Evolutionary conservation across 2,888 invertebrate genomes (phyloP), one percentile per base, ranked within the genome.

Genomic region (Lathronympha strigana): DNA sequence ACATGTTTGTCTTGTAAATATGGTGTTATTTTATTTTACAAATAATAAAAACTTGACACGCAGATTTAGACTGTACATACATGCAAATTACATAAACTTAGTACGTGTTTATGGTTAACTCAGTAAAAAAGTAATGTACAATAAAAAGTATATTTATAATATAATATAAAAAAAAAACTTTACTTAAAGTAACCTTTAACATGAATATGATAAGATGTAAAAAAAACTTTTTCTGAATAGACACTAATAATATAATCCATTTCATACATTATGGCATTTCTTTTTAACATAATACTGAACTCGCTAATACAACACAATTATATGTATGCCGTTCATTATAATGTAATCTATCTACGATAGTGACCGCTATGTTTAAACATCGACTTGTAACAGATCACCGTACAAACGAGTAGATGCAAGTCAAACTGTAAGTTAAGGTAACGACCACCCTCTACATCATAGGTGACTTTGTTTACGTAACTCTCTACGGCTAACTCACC

Each of bases 1-100:
- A 73, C 75, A 79, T 64, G 49, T 67, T 66, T 76, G 75, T 81
- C 78, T 86, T 92, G 92, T 92, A 92, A 92, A 92, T 92, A 92
- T 90, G 87, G 92, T 91, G 90, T 92, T 91, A 90, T 92, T 91
- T 92, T 89, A 91, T 86, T 86, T 87, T 91, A 91, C 90, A 92
- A 92, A 90, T 90, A 90, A 90, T 90, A 90, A 89, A 90, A 88
- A 76, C 72, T 87, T 82, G 85, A 88, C 90, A 90, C 91, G 87
- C 90, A 86, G 84, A 84, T 81, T 78, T 83, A 84, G 77, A 85
- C 90, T 91, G 89, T 91, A 92, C 91, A 91, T 82, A 86, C 90
- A 87, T 89, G 89, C 88, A 81, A 81, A 82, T 86, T 81, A 82
- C 78, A 47, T 86, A 86, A 78, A 47, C 47, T 47, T 47, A 85